Percentiles rank a stretch among this genome's conserved stretches.
Conservation (phyloP, 2,113 vertebrate species). For the Pseudorasbora parva region DNA sequence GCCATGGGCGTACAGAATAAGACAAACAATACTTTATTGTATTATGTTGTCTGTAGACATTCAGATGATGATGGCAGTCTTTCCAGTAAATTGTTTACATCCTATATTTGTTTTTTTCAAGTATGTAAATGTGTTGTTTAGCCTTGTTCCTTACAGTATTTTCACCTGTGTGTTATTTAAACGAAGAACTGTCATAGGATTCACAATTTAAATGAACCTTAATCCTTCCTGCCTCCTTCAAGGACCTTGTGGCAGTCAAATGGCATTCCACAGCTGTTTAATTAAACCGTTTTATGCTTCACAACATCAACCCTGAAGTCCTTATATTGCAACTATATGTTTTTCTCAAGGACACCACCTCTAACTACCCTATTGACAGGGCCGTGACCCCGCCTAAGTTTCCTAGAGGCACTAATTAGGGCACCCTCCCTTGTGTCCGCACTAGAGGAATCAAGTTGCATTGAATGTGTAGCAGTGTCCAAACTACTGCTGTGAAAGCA, state of each 20-base stretch:
- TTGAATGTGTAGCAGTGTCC: slow-evolving; percentile 38
- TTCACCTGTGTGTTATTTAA: slow-evolving; percentile 10
- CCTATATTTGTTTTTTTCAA: neutral
- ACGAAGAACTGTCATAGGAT: slow-evolving; percentile 8
- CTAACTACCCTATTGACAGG: slow-evolving; percentile 40
- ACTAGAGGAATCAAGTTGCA: slow-evolving; percentile 27
- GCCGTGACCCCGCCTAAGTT: slow-evolving; percentile 56
- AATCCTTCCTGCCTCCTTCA: slow-evolving; percentile 15
- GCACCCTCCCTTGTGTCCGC: slow-evolving; percentile 45
- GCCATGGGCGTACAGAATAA: neutral
- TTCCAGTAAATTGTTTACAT: neutral
- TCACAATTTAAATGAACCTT: neutral
- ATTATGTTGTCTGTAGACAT: neutral
- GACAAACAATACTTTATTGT: neutral
- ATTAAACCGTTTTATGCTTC: slow-evolving; percentile 53
- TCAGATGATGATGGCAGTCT: neutral
- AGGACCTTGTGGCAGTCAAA: slow-evolving; percentile 45
- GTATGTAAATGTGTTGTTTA: neutral
- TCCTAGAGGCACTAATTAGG: slow-evolving; percentile 58
- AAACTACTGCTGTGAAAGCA: slow-evolving; percentile 51
- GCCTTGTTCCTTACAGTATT: neutral
- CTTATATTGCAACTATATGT: slow-evolving; percentile 45
- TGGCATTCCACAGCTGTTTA: slow-evolving; percentile 51
- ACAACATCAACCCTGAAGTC: slow-evolving; percentile 41
- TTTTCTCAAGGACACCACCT: slow-evolving; percentile 52